Evolutionary conservation across 2,113 vertebrate species (phyloP).

Genomic region (Colossoma macropomum): DNA sequence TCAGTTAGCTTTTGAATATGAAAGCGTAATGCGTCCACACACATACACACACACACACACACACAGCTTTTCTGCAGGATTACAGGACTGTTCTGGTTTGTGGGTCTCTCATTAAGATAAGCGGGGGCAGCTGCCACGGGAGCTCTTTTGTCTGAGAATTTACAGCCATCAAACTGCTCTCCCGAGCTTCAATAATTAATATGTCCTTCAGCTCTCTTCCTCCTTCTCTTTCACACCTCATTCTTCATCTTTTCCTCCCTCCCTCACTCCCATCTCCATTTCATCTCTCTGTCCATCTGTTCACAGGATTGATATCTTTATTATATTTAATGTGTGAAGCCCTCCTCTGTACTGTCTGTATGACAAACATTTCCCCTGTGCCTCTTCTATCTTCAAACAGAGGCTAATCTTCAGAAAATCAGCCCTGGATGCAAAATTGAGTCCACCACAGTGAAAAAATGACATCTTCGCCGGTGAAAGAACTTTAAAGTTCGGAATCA

Average conservation of each 20-base stretch:
- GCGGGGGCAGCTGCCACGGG: slow-evolving; percentile 3
- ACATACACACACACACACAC: slow-evolving; percentile 31
- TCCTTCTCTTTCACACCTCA: slow-evolving; percentile 20
- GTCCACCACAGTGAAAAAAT: not conserved
- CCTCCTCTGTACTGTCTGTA: not conserved
- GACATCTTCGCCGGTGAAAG: not conserved
- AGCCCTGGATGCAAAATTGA: not conserved
- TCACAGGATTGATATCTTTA: not conserved
- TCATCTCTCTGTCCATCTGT: slow-evolving; percentile 22
- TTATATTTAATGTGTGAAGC: slow-evolving; percentile 7
- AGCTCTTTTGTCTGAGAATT: slow-evolving; percentile 36
- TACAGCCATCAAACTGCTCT: slow-evolving; percentile 30
- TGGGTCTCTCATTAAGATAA: slow-evolving; percentile 20
- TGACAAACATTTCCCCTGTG: not conserved
- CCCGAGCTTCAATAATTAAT: slow-evolving; percentile 49
- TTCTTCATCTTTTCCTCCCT: slow-evolving; percentile 21
- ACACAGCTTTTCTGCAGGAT: slow-evolving; percentile 21
- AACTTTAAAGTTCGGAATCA: too few relatives aligned
- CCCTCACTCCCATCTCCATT: not conserved
- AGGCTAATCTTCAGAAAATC: not conserved
- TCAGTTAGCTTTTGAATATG: slow-evolving; percentile 22
- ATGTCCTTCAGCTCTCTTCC: slow-evolving; percentile 35
- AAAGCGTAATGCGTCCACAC: slow-evolving; percentile 8
- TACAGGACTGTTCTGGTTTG: slow-evolving; percentile 23
- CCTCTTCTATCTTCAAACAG: not conserved